Base-by-base conservation (phyloP, 37 sponge, comb jelly and placozoan genomes). In the Sycon ciliatum region DNA sequence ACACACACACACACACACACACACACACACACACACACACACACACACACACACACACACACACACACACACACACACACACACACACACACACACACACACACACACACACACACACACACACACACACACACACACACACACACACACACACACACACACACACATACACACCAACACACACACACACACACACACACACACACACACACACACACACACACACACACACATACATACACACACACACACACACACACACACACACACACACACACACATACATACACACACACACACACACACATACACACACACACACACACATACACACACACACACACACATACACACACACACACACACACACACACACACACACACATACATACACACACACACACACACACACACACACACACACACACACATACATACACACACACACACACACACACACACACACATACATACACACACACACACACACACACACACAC, bases 281-380 rank as follows among this genome's bases (percentile, higher is more conserved):
- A 42, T 42, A 42, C 13, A 42, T 42, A 42, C 13, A 42, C 13
- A 42, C 13, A 13, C 49, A 13, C 49, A 13, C 49, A 13, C 49
- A 13, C 49, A 13, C 49, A 13, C 49, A 13, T 13, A 13, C 49
- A 42, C 49, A 42, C 49, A 42, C 49, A 42, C 49, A 42, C 49
- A 42, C 49, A 42, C 49, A 42, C 49, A 42, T 13, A 42, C 49
- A 42, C 49, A 42, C 49, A 42, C 49, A 42, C 49, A 42, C 49
- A 42, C 49, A 13, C 49, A 42, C 49, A 42, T 13, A 42, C 49
- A 42, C 49, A 42, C 49, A 42, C 49, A 42, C 49, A 42, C 49
- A 42, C 49, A 42, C 49, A 42, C 49, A 42, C 49, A 42, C 49
- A 42, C 49, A 42, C 49, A 42, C 49, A 42, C 49, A 42, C 49